phyloP scores from a whole-genome alignment of 1,140 invertebrate species.

The Nasonia longicornis region DNA sequence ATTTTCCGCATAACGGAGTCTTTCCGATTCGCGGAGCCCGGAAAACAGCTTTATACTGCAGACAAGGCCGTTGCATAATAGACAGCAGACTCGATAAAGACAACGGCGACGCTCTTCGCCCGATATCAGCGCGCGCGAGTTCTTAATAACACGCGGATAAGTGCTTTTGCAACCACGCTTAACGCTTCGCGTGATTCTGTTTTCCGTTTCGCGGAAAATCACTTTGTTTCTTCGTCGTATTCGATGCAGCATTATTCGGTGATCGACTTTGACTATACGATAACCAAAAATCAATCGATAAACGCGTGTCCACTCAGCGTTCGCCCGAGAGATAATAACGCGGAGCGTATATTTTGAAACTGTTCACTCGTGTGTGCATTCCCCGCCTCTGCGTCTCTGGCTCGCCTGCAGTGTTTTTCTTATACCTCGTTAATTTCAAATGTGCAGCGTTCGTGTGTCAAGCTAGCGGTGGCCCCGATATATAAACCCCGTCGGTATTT shows the following conservation, averaged over 20 bases:
- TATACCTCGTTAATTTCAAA: constrained; percentile 59
- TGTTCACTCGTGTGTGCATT: background rate
- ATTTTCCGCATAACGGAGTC: constrained; percentile 52
- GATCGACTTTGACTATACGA: no score
- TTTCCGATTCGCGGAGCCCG: constrained; percentile 2
- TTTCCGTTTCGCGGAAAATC: background rate
- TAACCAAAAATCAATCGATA: background rate
- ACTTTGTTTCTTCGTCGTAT: background rate
- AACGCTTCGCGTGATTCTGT: background rate
- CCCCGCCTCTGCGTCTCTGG: background rate
- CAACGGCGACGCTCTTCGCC: background rate
- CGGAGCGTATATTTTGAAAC: background rate
- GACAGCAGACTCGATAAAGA: background rate
- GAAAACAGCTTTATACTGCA: background rate
- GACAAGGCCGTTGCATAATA: background rate
- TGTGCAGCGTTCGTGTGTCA: constrained; percentile 18
- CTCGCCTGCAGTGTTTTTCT: constrained; percentile 53
- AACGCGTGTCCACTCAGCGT: background rate
- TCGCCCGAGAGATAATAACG: background rate
- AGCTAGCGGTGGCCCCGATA: background rate
- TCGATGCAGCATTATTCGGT: no score
- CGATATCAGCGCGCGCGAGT: background rate
- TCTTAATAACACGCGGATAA: background rate
- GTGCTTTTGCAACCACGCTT: background rate
- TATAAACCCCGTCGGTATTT: constrained; percentile 58